Evolutionary conservation across 2,113 vertebrate genomes (phyloP).

Genomic region (Gymnorhina tibicen): DNA sequence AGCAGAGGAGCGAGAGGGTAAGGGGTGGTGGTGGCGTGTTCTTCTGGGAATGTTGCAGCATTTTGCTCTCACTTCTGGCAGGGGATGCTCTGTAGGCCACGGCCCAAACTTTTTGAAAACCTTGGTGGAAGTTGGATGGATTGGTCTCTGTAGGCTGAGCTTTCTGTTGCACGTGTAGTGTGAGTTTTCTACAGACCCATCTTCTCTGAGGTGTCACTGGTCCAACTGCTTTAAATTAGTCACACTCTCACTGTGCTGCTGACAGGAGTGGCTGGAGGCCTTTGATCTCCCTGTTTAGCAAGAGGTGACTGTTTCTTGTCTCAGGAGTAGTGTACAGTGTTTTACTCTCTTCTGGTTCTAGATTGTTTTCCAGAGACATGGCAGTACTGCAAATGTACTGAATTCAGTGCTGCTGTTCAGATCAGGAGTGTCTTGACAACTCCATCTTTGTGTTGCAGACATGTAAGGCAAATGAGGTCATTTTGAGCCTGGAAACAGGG

Average conservation of each 20-base stretch:
- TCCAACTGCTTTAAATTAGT: not conserved
- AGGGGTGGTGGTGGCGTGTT: accelerated
- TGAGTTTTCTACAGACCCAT: not conserved
- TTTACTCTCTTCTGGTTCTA: not conserved
- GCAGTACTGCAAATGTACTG: not conserved
- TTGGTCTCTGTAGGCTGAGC: not conserved
- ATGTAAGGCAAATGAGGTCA: not conserved
- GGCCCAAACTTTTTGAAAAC: not conserved
- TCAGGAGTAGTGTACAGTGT: not conserved
- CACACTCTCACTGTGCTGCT: not conserved
- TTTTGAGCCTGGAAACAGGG: not conserved
- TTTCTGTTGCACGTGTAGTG: not conserved
- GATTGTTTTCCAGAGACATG: not conserved
- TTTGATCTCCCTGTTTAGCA: not conserved
- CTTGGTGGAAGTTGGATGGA: not conserved
- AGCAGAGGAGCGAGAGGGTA: not conserved
- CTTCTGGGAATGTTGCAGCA: not conserved
- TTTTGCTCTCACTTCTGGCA: not conserved
- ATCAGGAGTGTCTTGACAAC: not conserved
- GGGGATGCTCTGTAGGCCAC: not conserved
- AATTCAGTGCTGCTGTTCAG: not conserved
- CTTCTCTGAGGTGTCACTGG: not conserved
- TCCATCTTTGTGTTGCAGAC: not conserved
- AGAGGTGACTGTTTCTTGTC: not conserved
- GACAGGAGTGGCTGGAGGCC: not conserved